Percentiles rank a stretch among this genome's conserved stretches.
Conservation (phyloP, 2,113 vertebrate species). For the Mus musculus region GRCm39 chrX:42250001-42250500, state of each 20-base stretch:
- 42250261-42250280: neutral
- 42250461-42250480: no score
- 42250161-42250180: neutral
- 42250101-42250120: neutral
- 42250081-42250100: neutral
- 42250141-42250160: neutral
- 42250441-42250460: neutral
- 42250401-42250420: neutral
- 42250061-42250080: neutral
- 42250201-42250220: neutral
- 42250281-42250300: neutral
- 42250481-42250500: no score
- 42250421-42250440: neutral
- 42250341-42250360: neutral
- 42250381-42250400: neutral
- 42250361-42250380: neutral
- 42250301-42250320: neutral
- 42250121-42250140: neutral
- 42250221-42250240: neutral
- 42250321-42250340: neutral
- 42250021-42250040: neutral
- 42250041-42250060: neutral
- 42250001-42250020: neutral
- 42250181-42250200: neutral
- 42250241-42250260: neutral